A percentile compares a stretch with the other conserved stretches of the same genome.
Evolutionary conservation across 1,140 invertebrate species (phyloP).

Genomic region (Drosophila kanapiae): DNA sequence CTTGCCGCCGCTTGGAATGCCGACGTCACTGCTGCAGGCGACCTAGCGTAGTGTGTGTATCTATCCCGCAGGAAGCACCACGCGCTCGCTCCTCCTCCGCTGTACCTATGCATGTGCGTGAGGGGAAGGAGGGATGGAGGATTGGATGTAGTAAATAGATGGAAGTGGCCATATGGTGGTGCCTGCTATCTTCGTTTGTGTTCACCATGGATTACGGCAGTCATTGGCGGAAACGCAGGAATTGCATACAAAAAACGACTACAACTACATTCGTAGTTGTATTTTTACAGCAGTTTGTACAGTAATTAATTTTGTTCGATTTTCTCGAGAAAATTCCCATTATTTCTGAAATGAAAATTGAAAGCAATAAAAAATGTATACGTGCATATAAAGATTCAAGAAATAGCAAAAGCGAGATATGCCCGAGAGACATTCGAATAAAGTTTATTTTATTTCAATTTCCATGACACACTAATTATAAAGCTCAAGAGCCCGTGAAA

Average conservation of each 20-base stretch:
- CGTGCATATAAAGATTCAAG: no score
- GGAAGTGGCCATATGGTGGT: conserved; percentile 12
- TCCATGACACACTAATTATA: not conserved
- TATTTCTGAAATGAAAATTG: not conserved
- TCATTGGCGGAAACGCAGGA: no score
- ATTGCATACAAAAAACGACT: not conserved
- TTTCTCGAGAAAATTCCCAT: not conserved
- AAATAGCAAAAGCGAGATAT: not conserved
- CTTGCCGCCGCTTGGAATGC: conserved; percentile 22
- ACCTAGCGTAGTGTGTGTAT: conserved; percentile 42
- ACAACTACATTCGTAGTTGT: not conserved
- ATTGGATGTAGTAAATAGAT: not conserved
- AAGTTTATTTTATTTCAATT: not conserved
- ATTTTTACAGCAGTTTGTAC: not conserved
- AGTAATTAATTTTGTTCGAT: not conserved
- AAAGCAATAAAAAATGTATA: conserved; percentile 1
- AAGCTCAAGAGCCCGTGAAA: not conserved
- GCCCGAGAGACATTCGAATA: no score
- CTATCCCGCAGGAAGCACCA: conserved; percentile 27
- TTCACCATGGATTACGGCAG: not conserved
- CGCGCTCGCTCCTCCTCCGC: conserved; percentile 16
- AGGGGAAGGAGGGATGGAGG: not conserved
- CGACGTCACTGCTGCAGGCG: conserved; percentile 26
- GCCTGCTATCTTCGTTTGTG: not conserved
- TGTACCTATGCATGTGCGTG: not conserved